phyloP scores from a whole-genome alignment of 2,113 vertebrate genomes.

The Pyxicephalus adspersus region DNA sequence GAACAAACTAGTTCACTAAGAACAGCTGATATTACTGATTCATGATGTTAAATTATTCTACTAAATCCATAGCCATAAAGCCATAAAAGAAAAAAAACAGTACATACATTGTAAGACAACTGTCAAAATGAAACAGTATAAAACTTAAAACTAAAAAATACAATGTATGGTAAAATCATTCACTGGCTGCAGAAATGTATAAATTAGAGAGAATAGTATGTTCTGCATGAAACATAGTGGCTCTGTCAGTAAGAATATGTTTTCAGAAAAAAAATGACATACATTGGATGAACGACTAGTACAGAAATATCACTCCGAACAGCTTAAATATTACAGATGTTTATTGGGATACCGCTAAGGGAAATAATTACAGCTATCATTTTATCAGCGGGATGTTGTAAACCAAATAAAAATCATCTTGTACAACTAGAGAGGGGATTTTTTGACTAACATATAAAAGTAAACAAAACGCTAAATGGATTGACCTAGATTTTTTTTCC shows the following conservation, averaged over 20 bases:
- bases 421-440: slow-evolving; percentile 10
- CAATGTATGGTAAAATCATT: background rate
- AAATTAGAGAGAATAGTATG: slow-evolving; percentile 16
- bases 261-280: slow-evolving; percentile 3
- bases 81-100: too few species aligned
- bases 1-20: too few species aligned
- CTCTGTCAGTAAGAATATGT: slow-evolving; percentile 15
- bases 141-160: slow-evolving; percentile 21
- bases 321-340: slow-evolving; percentile 34
- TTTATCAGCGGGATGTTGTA: slow-evolving; percentile 34
- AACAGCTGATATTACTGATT: too few species aligned
- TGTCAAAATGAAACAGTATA: background rate
- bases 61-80: too few species aligned
- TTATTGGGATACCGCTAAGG: slow-evolving; percentile 32
- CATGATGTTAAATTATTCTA: too few species aligned
- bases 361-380: slow-evolving; percentile 42
- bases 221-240: background rate
- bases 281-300: slow-evolving; percentile 16
- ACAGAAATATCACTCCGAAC: slow-evolving; percentile 20
- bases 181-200: background rate
- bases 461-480: slow-evolving; percentile 33
- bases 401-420: slow-evolving; percentile 30
- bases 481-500: slow-evolving; percentile 22
- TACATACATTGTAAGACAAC: background rate
- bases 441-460: slow-evolving; percentile 23